These are phyloP conservation scores for Protomyctophum bolini DNA, from an alignment of 2,113 vertebrate genomes.

Conservation along the genomic window DNA sequence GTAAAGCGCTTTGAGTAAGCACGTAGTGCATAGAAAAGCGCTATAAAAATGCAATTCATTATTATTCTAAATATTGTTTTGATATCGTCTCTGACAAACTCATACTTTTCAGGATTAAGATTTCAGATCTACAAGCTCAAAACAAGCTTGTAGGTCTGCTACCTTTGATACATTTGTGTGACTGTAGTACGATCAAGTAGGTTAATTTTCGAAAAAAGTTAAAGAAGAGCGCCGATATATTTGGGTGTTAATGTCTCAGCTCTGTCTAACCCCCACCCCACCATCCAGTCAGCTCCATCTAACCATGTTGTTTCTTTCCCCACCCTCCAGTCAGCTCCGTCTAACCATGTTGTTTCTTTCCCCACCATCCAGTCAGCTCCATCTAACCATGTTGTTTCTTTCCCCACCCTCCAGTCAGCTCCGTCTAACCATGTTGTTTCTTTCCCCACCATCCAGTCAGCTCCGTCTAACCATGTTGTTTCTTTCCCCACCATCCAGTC, in stretches of 20 bases:
- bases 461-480: neutral
- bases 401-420: constrained; percentile 55
- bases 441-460: neutral
- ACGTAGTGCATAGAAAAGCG: too few species aligned
- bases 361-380: neutral
- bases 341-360: neutral
- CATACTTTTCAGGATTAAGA: too few species aligned
- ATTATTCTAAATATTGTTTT: too few species aligned
- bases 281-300: neutral
- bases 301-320: neutral
- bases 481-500: constrained; percentile 29
- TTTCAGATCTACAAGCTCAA: too few species aligned
- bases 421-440: neutral
- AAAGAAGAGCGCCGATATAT: too few species aligned
- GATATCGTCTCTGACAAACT: too few species aligned
- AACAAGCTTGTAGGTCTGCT: too few species aligned
- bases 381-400: neutral
- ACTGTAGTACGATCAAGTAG: too few species aligned
- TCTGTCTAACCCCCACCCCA: neutral
- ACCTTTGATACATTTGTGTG: too few species aligned
- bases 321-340: constrained; percentile 53
- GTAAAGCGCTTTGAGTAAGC: too few species aligned
- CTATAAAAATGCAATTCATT: too few species aligned
- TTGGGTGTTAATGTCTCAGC: neutral
- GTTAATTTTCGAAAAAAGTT: too few species aligned